Base-by-base conservation (phyloP, 2,888 invertebrate species). In the Graphium colonna region DNA sequence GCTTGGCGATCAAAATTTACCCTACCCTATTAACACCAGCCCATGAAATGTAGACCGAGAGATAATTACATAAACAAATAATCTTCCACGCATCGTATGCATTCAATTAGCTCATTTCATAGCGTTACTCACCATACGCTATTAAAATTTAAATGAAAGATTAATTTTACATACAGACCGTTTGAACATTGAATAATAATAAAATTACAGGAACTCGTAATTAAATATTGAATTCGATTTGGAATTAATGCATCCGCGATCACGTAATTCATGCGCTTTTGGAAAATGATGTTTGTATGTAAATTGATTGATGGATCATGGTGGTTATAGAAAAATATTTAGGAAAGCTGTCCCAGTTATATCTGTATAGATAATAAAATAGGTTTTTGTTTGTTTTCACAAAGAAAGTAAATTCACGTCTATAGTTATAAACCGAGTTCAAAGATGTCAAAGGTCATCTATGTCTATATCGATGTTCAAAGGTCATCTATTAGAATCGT, bases 31-130 rank as follows among this genome's bases (percentile, higher is more conserved):
- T 31, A 7, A 1, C 15, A 16, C 8, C n/a, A 15, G 13, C 4
- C 10, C 43, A 9, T 48, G n/a, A 53, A 39, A 38, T 38, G 9
- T 18, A 21, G 9, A n/a, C 47, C 28, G 26, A 39, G 28, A 44
- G 16, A 39, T 53, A 53, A 53, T 53, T 43, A 48, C 53, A 43
- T 28, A 16, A 53, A 53, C 53, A 53, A 53, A 53, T 53, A 53
- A 48, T 53, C 43, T 48, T 53, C 53, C 53, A 53, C 53, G 48
- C 53, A 43, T 48, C 31, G 39, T 31, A 44, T 31, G 38, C 43
- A 44, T 53, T 43, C 39, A 53, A 51, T 48, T 48, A 48, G 38
- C 43, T 44, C 28, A 43, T 53, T 31, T 38, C 52, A 52, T 16
- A 47, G 33, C 52, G 26, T 12, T 18, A 18, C 28, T 38, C 28